Evolutionary conservation across 2,797 vertebrate species (phyloP), one percentile per base, ranked within the genome.

Genomic region (Telmatherina bonti): DNA sequence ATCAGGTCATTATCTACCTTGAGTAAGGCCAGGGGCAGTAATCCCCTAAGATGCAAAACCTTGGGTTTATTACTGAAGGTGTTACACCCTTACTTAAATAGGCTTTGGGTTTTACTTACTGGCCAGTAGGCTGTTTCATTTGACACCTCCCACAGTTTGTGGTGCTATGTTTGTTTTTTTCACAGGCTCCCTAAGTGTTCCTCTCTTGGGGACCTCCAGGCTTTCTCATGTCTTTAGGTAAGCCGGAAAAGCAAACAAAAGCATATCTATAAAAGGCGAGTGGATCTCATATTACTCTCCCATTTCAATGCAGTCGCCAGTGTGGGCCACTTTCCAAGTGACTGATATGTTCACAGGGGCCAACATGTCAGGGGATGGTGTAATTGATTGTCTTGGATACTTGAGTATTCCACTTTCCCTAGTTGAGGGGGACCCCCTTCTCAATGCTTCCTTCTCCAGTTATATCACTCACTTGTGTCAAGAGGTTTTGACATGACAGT

Each of bases 231-330:
- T 91, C 90, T 91, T 92, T 92, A 92, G 87, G 85, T 91, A 78
- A 87, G 87, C 85, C 76, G 72, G 89, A 91, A 92, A 91, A 92
- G 88, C 88, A 91, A 94, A 94, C 93, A 95, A 94, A 92, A 93
- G 89, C 94, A 92, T 95, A 94, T 96, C 95, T 94, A 94, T 97
- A 96, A 95, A 96, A 95, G 95, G 93, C 96, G 95, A 96, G 93
- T 95, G 95, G 94, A 85, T 95, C 92, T 95, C 91, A 91, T 91
- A 88, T 93, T 90, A 94, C 96, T 90, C 94, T 92, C 93, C 92
- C 92, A 91, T 88, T 95, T 90, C 94, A 89, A 93, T 91, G 90
- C 94, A 72, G 89, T 91, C 94, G 89, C 92, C 95, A 81, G 86
- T 92, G 94, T 94, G 94, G 96, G 95, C 95, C 90, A 62, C 95